Conservation (phyloP, 2,113 vertebrate genomes). For the Cynocephalus volans region DNA sequence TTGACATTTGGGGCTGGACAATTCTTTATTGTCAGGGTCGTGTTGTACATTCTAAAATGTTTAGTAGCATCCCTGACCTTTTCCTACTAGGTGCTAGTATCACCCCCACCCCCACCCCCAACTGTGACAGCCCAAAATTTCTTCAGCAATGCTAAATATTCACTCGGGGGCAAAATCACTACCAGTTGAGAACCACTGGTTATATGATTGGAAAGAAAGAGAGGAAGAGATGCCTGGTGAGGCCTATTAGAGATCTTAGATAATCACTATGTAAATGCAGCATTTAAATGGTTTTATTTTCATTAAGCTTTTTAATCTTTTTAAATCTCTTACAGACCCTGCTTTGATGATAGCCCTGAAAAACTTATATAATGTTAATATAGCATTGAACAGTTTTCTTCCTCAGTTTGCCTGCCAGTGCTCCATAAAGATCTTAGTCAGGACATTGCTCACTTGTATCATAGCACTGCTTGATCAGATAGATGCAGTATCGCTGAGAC, state of each 20-base stretch:
- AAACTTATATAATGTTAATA: not conserved
- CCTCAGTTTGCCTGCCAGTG: slow-evolving; percentile 74
- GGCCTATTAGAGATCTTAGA: not conserved
- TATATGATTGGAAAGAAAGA: not conserved
- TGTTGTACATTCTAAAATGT: not conserved
- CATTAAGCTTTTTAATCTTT: not conserved
- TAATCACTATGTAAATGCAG: not conserved
- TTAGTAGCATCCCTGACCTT: not conserved
- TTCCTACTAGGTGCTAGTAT: not conserved
- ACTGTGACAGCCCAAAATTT: not conserved
- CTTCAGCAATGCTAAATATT: not conserved
- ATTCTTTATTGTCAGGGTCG: not conserved
- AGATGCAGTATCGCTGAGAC: slow-evolving; percentile 69
- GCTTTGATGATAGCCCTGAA: slow-evolving; percentile 16
- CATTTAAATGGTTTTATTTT: slow-evolving; percentile 22
- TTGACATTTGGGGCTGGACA: not conserved
- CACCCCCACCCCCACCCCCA: not conserved
- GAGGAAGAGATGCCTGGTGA: not conserved
- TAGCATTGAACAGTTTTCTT: slow-evolving; percentile 75
- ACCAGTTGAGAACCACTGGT: not conserved
- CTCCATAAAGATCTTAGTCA: slow-evolving; percentile 62
- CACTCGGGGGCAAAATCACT: not conserved
- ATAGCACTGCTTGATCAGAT: slow-evolving; percentile 65
- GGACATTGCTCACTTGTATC: slow-evolving; percentile 75
- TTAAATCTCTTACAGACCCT: not conserved